A percentile compares a stretch with the other conserved stretches of the same genome.
Conservation (phyloP, 2,888 invertebrate genomes). For the Macropis europaea region DNA sequence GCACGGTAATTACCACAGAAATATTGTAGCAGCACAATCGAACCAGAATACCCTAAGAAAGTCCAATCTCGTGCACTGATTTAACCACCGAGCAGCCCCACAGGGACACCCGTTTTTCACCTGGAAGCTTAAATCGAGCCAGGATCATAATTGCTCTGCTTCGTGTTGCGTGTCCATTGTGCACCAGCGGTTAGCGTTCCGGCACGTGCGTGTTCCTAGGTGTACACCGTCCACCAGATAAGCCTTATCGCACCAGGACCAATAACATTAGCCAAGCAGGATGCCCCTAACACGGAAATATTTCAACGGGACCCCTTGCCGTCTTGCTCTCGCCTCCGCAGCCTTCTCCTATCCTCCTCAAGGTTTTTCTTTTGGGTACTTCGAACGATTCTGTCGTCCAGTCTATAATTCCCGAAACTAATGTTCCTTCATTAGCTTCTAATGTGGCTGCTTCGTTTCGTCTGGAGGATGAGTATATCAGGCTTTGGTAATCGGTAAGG, state of each 20-base stretch:
- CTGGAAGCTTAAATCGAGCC: background rate
- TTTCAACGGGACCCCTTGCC: constrained; percentile 23
- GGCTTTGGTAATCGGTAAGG: no score
- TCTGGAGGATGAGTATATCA: no score
- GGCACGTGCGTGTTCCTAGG: constrained; percentile 37
- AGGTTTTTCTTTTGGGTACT: no score
- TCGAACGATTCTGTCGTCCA: no score
- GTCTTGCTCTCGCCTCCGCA: background rate
- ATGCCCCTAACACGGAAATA: constrained; percentile 15
- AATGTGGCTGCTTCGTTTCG: no score
- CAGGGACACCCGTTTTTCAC: background rate
- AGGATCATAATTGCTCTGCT: constrained; percentile 16
- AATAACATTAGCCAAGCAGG: constrained; percentile 39
- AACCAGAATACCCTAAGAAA: no score
- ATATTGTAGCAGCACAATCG: no score
- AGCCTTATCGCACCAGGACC: constrained; percentile 31
- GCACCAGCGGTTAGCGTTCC: constrained; percentile 14
- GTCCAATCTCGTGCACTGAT: background rate
- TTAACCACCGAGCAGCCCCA: no score
- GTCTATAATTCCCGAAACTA: no score
- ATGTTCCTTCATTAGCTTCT: no score
- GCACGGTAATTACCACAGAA: no score
- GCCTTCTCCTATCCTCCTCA: background rate
- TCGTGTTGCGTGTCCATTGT: constrained; percentile 31
- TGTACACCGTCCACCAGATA: constrained; percentile 27